Conservation (phyloP, 2,888 invertebrate genomes). For the Lamellibrachia columna region DNA sequence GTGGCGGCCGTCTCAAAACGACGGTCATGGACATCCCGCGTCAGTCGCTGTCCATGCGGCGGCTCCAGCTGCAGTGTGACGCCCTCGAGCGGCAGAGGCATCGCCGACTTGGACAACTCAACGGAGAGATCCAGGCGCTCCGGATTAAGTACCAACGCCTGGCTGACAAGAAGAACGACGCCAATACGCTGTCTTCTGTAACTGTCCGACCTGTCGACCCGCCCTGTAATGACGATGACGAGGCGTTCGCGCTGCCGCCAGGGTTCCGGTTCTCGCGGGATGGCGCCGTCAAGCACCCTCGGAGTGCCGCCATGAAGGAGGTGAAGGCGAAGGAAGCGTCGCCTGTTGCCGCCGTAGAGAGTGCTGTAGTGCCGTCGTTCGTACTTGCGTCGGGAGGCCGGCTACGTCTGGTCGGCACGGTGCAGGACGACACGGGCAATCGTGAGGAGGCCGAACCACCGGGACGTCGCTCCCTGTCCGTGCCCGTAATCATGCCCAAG, state of each 20-base stretch:
- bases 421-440: neutral
- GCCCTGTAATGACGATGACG: neutral
- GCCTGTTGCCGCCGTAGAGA: neutral
- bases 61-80: conserved; percentile 2
- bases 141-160: neutral
- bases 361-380: neutral
- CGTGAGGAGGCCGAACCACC: neutral
- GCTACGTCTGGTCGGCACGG: neutral
- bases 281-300: neutral
- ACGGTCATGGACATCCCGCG: neutral
- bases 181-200: neutral
- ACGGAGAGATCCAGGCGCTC: neutral
- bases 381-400: neutral
- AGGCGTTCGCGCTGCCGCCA: neutral
- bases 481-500: neutral
- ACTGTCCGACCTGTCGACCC: neutral
- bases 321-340: neutral
- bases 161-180: neutral
- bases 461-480: neutral
- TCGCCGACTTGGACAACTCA: neutral
- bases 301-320: neutral
- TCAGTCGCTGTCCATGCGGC: neutral
- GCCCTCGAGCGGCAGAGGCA: neutral
- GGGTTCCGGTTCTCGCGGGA: neutral
- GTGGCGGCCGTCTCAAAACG: neutral